Base-by-base conservation (phyloP, 2,888 invertebrate genomes). In the Lithophane semibrunnea region DNA sequence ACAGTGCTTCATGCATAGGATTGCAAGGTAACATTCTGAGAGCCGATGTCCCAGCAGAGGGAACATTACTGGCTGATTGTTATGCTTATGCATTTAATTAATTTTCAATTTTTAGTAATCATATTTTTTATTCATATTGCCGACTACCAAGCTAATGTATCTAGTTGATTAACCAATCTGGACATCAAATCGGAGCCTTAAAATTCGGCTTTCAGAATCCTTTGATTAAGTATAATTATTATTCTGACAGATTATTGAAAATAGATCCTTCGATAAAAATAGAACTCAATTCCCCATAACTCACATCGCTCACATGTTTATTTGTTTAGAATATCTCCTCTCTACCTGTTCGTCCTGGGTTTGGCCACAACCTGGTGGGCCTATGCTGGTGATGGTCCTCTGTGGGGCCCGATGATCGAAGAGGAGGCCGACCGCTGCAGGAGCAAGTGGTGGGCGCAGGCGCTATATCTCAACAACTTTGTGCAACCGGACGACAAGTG, bases 331-430 rank as follows among this genome's bases (percentile, higher is more conserved):
- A 90, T 94, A 81, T 79, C 91, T 3, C 93, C 94, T 0, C 87
- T 92, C 16, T 92, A 94, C 82, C 70, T 94, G 79, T 89, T 93
- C 73, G 88, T 92, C 54, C 78, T 94, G 67, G 93, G 93, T 0
- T 80, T 91, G 69, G 89, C 92, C 1, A 90, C 91, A 42, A 92
- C 91, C 10, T 94, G 94, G 94, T 94, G 94, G 94, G 76, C 84
- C 29, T 88, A 83, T 24, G 84, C 85, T 0, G 86, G 90, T 0
- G 91, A 90, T 60, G 94, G 94, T 0, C 93, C 94, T 0, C 89
- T 94, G 83, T 94, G 94, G 95, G 76, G 73, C 3, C 88, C 90
- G 0, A 80, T 92, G 37, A 86, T 94, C 21, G 90, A 84, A 1
- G 87, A 78, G 0, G 91, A 91, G 79, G 88, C 90, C 21, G 83